These are phyloP conservation scores for Sycobia sp. DNA, from an alignment of 1,140 invertebrate species.

Conservation along the genomic window DNA sequence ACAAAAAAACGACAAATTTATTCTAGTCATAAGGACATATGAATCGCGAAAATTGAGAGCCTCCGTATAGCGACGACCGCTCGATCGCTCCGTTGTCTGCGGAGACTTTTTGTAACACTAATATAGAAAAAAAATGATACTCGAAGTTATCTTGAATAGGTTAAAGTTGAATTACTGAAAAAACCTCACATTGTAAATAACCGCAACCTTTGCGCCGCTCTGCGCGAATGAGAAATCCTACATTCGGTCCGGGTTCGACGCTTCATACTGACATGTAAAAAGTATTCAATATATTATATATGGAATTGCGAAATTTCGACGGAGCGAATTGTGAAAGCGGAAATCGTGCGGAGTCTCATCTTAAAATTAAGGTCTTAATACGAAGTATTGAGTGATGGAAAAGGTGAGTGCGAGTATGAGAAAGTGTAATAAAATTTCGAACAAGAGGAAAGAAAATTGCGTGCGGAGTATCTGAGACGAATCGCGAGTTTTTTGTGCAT, in stretches of 20 bases:
- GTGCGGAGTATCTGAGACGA: too few species aligned
- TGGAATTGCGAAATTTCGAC: conserved; percentile 37
- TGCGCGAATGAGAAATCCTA: conserved; percentile 31
- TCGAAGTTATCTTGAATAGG: conserved; percentile 3
- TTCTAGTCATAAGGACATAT: conserved; percentile 35
- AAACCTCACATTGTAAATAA: conserved; percentile 34
- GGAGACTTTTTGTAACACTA: conserved; percentile 15
- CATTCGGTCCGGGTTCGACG: conserved; percentile 14
- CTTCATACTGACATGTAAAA: neutral
- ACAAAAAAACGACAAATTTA: conserved; percentile 32
- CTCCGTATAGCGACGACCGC: conserved; percentile 29
- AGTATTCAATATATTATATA: conserved; percentile 31
- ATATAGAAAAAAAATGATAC: neutral
- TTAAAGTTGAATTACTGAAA: neutral
- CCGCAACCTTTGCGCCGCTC: conserved; percentile 33
- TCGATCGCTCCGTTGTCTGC: conserved; percentile 24
- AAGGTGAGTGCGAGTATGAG: conserved; percentile 40
- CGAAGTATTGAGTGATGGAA: conserved; percentile 42
- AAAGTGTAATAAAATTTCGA: conserved; percentile 32
- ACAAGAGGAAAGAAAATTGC: conserved; percentile 11
- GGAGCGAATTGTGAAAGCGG: conserved; percentile 37
- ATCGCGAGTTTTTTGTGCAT: conserved; percentile 22
- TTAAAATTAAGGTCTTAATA: conserved; percentile 49
- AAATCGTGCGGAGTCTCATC: conserved; percentile 40
- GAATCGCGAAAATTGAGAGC: conserved; percentile 36